phyloP scores from a whole-genome alignment of 2,888 invertebrate species.

The Agonopterix alstromeriana region DNA sequence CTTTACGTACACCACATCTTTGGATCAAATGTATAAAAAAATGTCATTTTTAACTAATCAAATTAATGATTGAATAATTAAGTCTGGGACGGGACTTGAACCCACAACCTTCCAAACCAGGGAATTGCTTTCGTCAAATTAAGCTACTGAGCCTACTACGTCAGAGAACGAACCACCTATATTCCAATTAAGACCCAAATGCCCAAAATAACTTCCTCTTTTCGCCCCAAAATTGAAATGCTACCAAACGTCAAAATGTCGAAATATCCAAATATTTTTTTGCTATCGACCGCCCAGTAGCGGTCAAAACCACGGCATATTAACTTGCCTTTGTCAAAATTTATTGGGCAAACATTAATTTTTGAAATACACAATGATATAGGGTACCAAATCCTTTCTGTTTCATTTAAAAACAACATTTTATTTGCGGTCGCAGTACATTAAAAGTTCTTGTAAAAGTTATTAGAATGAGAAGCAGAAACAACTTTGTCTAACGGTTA shows the following conservation, averaged over 20 bases:
- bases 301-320: slow-evolving; percentile 32
- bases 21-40: too few species aligned
- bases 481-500: slow-evolving; percentile 6
- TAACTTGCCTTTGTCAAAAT: slow-evolving; percentile 43
- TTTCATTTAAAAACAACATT: slow-evolving; percentile 6
- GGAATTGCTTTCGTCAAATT: too few species aligned
- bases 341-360: slow-evolving; percentile 60
- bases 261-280: slow-evolving; percentile 22
- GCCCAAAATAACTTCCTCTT: too few species aligned
- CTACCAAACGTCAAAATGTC: slow-evolving; percentile 19
- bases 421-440: not conserved
- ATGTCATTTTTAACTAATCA: too few species aligned
- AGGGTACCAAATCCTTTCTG: slow-evolving; percentile 11
- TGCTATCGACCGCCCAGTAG: slow-evolving; percentile 58
- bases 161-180: too few species aligned
- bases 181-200: too few species aligned
- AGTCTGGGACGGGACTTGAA: too few species aligned
- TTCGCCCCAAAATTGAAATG: not conserved
- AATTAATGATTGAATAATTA: too few species aligned
- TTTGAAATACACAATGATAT: slow-evolving; percentile 18
- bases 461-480: not conserved
- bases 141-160: too few species aligned
- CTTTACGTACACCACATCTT: too few species aligned
- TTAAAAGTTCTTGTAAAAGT: not conserved
- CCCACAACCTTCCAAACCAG: too few species aligned